These are phyloP conservation scores for Gallinago paraguaiae DNA, from an alignment of 2,113 vertebrate species.

Conservation along the genomic window DNA sequence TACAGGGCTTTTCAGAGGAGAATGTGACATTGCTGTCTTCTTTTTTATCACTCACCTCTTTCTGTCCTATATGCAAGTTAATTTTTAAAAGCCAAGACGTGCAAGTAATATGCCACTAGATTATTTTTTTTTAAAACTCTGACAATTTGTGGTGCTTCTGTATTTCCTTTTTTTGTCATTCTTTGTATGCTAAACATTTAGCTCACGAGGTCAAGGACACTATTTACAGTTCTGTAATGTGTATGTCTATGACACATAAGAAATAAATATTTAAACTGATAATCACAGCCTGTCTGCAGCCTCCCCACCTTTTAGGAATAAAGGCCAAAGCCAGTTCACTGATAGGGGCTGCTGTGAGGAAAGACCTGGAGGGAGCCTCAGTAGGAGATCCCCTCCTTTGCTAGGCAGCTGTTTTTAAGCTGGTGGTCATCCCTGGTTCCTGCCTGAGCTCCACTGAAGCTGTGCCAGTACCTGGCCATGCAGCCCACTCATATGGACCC, in stretches of 20 bases:
- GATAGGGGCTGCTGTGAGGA: neutral
- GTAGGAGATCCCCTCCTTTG: neutral
- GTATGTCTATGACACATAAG: neutral
- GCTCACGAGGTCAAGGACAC: neutral
- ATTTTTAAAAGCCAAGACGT: neutral
- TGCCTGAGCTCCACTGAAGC: neutral
- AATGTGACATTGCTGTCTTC: neutral
- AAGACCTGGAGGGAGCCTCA: neutral
- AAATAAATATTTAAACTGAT: neutral
- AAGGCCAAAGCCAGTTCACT: neutral
- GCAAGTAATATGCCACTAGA: neutral
- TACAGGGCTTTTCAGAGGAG: neutral
- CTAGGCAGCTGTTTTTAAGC: neutral
- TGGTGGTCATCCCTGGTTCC: neutral
- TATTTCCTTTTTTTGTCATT: neutral
- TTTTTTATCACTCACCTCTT: neutral
- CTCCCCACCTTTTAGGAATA: neutral
- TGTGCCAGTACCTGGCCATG: fast-evolving
- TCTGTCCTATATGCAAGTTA: neutral
- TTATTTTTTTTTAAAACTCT: neutral
- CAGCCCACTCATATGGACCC: neutral
- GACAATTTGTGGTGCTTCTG: neutral
- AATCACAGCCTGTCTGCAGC: neutral
- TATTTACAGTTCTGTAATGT: neutral
- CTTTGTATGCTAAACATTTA: neutral